These are phyloP conservation scores for Lordiphosa stackelbergi DNA, from an alignment of 1,140 invertebrate genomes.

Conservation along the genomic window DNA sequence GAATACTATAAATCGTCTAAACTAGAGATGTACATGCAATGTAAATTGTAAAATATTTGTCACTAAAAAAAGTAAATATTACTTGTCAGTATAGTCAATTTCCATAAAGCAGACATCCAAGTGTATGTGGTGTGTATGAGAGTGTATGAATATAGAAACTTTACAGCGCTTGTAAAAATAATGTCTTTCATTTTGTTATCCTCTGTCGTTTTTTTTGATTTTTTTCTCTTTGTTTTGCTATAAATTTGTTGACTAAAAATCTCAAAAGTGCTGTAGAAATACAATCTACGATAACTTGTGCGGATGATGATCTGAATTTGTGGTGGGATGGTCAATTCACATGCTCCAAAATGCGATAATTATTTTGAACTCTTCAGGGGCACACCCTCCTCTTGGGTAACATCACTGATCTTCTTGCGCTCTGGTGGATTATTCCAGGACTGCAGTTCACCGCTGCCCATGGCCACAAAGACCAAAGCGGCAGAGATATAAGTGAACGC, in stretches of 20 bases:
- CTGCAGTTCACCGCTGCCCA: slow-evolving; percentile 86
- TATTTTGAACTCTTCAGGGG: slow-evolving; percentile 68
- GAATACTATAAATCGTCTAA: slow-evolving; percentile 54
- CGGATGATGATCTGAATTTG: slow-evolving; percentile 32
- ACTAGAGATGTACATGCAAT: slow-evolving; percentile 45
- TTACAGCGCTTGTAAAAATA: slow-evolving; percentile 55
- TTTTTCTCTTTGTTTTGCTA: slow-evolving; percentile 3
- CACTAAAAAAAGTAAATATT: slow-evolving; percentile 60
- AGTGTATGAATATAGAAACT: slow-evolving; percentile 36
- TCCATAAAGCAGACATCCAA: slow-evolving; percentile 41
- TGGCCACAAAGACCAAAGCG: slow-evolving; percentile 82
- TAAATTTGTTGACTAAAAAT: slow-evolving; percentile 29
- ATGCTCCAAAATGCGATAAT: slow-evolving; percentile 4
- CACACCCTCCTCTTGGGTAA: slow-evolving; percentile 66
- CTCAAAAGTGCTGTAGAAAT: slow-evolving; percentile 55
- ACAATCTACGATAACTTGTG: slow-evolving; percentile 62
- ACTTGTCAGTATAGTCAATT: slow-evolving; percentile 63
- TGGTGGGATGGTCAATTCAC: slow-evolving; percentile 9
- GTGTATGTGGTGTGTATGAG: slow-evolving; percentile 14
- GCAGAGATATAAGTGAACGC: slow-evolving; percentile 85
- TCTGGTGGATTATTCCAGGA: slow-evolving; percentile 76
- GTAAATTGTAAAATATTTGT: slow-evolving; percentile 38
- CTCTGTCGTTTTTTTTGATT: slow-evolving; percentile 6
- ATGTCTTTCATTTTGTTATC: slow-evolving; percentile 56
- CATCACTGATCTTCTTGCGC: slow-evolving; percentile 52